These are phyloP conservation scores for Contarinia nasturtii DNA, from an alignment of 1,140 invertebrate genomes.

Conservation along the genomic window DNA sequence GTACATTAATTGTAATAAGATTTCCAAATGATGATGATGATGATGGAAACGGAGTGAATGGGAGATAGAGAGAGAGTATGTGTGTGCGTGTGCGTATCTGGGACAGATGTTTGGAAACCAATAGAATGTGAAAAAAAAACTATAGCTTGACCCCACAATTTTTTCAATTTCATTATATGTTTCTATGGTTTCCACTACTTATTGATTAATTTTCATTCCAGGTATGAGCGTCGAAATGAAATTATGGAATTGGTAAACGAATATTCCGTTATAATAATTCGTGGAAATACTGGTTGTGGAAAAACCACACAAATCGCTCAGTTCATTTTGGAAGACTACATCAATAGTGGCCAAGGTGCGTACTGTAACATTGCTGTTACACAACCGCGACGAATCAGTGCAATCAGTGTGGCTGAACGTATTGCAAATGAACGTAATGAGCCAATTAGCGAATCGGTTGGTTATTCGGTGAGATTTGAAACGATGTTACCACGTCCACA, in stretches of 20 bases:
- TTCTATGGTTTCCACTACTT: too few species aligned
- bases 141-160: too few species aligned
- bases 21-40: too few species aligned
- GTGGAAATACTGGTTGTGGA: conserved; percentile 89
- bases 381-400: conserved; percentile 85
- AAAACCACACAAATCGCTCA: conserved; percentile 80
- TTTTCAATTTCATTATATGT: too few species aligned
- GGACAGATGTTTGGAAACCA: too few species aligned
- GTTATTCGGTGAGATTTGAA: conserved; percentile 87
- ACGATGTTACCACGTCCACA: conserved; percentile 76
- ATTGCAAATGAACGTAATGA: conserved; percentile 77
- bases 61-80: too few species aligned
- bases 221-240: conserved; percentile 40
- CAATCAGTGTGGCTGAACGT: conserved; percentile 81
- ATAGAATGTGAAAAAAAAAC: too few species aligned
- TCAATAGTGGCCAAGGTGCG: conserved; percentile 62
- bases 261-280: conserved; percentile 70
- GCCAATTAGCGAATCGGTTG: conserved; percentile 59
- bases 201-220: too few species aligned
- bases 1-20: too few species aligned
- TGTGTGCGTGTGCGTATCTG: too few species aligned
- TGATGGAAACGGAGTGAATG: too few species aligned
- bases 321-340: conserved; percentile 89
- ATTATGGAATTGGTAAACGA: conserved; percentile 75
- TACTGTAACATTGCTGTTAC: conserved; percentile 81